Conservation (phyloP, 2,888 invertebrate genomes). For the Heliconius erato region DNA sequence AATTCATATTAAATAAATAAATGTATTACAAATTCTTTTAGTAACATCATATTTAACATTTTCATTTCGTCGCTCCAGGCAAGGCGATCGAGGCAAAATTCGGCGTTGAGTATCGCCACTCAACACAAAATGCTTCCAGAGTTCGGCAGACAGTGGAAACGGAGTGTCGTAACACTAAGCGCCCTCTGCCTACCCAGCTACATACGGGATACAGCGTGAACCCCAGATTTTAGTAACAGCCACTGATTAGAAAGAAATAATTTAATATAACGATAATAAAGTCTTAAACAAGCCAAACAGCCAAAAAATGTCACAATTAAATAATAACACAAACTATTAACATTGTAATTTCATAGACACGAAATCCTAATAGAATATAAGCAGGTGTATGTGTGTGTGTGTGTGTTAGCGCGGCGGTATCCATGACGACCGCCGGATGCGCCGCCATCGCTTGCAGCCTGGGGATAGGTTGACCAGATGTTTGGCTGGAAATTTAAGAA, state of each 20-base stretch:
- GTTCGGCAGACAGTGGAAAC: too few species aligned
- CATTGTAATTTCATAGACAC: not conserved
- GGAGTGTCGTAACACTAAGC: too few species aligned
- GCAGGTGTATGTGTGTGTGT: slow-evolving; percentile 54
- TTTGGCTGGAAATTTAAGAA: slow-evolving; percentile 13
- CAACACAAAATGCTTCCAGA: too few species aligned
- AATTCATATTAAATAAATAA: too few species aligned
- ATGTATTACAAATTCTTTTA: too few species aligned
- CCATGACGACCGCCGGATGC: slow-evolving; percentile 79
- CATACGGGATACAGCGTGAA: too few species aligned
- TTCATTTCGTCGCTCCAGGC: too few species aligned
- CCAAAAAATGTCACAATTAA: not conserved
- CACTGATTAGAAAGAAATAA: not conserved
- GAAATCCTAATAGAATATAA: slow-evolving; percentile 34
- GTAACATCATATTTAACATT: too few species aligned
- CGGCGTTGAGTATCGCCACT: too few species aligned
- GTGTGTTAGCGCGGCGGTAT: slow-evolving; percentile 66
- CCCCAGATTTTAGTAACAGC: too few species aligned
- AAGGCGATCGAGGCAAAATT: too few species aligned
- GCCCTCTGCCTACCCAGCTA: too few species aligned
- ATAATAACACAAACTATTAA: not conserved
- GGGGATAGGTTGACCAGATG: slow-evolving; percentile 63
- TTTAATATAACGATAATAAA: not conserved
- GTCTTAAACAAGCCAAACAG: not conserved
- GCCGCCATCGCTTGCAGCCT: slow-evolving; percentile 69